Percentiles rank a stretch among this genome's conserved stretches.
Evolutionary conservation across 2,888 invertebrate genomes (phyloP).

Genomic region (Willowsia nigromaculata): DNA sequence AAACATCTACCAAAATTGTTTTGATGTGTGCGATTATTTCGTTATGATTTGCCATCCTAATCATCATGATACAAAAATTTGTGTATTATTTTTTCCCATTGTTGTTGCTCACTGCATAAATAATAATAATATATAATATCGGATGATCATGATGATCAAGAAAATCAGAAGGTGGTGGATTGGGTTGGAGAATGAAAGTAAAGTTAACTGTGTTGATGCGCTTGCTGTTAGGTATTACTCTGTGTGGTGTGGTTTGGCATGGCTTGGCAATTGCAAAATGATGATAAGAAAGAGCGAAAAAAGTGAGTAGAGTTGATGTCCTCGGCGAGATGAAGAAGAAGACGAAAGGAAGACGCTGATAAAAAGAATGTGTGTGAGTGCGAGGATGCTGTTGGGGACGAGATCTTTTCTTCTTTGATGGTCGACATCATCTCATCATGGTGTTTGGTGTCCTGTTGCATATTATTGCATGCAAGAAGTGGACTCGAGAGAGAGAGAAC

Average conservation of each 20-base stretch:
- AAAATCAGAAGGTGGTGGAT: not conserved
- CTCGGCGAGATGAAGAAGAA: slow-evolving; percentile 62
- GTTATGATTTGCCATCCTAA: not conserved
- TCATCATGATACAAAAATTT: not conserved
- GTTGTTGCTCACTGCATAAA: slow-evolving; percentile 7
- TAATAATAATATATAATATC: not conserved
- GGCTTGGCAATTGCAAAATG: slow-evolving; percentile 24
- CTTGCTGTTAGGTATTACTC: not conserved
- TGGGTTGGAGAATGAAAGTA: slow-evolving; percentile 52
- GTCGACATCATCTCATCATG: not conserved
- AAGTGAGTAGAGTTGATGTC: slow-evolving; percentile 68
- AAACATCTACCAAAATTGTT: not conserved
- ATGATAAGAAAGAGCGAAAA: slow-evolving; percentile 43
- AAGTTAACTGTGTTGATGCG: slow-evolving; percentile 26
- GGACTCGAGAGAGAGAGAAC: not conserved
- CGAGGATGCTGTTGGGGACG: not conserved
- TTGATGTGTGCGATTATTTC: not conserved
- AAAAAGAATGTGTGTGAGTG: not conserved
- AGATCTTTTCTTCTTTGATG: not conserved
- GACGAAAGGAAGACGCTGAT: slow-evolving; percentile 64
- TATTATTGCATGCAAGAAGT: not conserved
- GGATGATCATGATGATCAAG: not conserved
- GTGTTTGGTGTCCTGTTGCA: not conserved
- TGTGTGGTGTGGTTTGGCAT: not conserved
- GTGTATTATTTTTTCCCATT: not conserved